Base-by-base conservation (phyloP, 2,113 vertebrate species). In the Ellobius talpinus region DNA sequence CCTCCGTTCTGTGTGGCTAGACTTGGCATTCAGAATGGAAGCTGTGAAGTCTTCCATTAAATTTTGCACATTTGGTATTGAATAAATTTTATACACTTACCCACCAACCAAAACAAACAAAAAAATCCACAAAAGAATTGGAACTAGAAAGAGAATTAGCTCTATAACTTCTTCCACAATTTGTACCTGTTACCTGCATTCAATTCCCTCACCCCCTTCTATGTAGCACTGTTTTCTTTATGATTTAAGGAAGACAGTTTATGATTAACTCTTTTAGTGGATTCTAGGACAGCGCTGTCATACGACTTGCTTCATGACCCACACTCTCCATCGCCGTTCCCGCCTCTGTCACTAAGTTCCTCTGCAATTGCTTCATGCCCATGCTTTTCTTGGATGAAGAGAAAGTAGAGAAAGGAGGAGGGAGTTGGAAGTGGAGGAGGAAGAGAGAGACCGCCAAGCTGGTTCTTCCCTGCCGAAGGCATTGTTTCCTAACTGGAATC, bases 401-500 rank as follows among this genome's bases (percentile, higher is more conserved):
- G 77, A 96, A 94, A 87, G 87, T 61, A 66, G 87, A 92, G 87
- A 92, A 93, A 94, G 95, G n/a, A 85, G 79, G 23, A 89, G 76
- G 93, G 90, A 93, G 95, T 84, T 84, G 79, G 72, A 89, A 76
- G 77, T 1, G 10, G 74, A 91, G 92, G 82, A 92, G 76, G 73
- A 58, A 87, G 68, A 26, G 78, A 17, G 55, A 50, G 79, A 68
- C 21, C 5, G 87, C 74, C 79, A 23, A 78, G 93, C 88, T 65
- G 93, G 93, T 82, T 94, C 91, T 96, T 87, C 65, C 63, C 79
- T 50, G 92, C 97, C 94, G 39, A 63, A 78, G 95, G 95, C 96
- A 52, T 36, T 55, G 36, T 81, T 96, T 96, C 94, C 94, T 92
- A 42, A 66, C 81, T 90, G 81, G 61, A 93, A 90, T 92, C 89